A percentile compares a stretch with the other conserved stretches of the same genome.
Conservation (phyloP, 2,888 invertebrate genomes). For the Lymantria monacha region DNA sequence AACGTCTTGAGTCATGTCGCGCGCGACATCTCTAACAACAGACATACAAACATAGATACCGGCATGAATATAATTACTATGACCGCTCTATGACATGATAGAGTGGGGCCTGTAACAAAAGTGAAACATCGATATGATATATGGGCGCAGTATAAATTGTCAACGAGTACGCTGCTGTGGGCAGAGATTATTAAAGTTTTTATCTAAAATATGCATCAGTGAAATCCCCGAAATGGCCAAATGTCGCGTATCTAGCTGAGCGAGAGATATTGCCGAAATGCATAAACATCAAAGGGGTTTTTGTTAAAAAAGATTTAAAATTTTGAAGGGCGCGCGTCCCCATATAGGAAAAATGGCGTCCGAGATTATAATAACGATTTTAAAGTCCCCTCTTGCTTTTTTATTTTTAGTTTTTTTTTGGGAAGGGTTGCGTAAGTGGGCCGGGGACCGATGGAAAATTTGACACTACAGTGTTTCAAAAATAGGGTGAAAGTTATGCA, state of each 20-base stretch:
- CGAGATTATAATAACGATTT: constrained; percentile 83
- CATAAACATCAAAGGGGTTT: constrained; percentile 81
- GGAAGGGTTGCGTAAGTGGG: constrained; percentile 75
- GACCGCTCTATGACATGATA: constrained; percentile 38
- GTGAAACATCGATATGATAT: constrained; percentile 48
- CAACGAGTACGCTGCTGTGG: constrained; percentile 36
- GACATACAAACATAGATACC: constrained; percentile 23
- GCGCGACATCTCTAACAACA: constrained; percentile 12
- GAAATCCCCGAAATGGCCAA: constrained; percentile 74
- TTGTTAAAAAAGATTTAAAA: constrained; percentile 75
- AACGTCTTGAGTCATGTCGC: constrained; percentile 11
- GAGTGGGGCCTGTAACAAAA: constrained; percentile 41
- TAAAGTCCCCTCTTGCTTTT: constrained; percentile 67
- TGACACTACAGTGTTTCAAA: constrained; percentile 68
- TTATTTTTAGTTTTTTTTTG: constrained; percentile 67
- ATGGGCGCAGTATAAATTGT: constrained; percentile 50
- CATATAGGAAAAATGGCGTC: constrained; percentile 73
- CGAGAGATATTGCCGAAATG: constrained; percentile 78
- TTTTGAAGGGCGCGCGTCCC: constrained; percentile 80
- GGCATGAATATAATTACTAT: constrained; percentile 37
- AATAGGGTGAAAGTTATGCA: constrained; percentile 64
- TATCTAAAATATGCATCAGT: constrained; percentile 77
- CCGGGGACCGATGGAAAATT: constrained; percentile 69
- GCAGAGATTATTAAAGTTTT: constrained; percentile 62
- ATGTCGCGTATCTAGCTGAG: constrained; percentile 67